phyloP scores from a whole-genome alignment of 2,113 vertebrate species.

The Nettapus auritus region DNA sequence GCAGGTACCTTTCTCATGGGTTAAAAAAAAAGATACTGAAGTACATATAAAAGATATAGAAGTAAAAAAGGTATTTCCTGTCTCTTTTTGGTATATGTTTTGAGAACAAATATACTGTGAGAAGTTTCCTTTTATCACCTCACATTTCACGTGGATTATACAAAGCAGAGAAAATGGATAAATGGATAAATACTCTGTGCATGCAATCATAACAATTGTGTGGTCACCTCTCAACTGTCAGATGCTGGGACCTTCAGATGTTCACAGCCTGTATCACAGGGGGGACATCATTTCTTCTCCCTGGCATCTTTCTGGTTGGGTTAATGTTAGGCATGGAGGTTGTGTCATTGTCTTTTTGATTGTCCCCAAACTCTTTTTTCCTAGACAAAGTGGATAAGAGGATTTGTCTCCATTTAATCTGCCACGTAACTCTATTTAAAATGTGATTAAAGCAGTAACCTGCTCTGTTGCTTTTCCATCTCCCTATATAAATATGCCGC shows the following conservation, averaged over 20 bases:
- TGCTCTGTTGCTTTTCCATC: not conserved
- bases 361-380: not conserved
- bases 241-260: not conserved
- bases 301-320: not conserved
- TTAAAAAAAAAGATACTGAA: not conserved
- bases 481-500: not conserved
- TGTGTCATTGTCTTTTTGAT: not conserved
- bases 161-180: not conserved
- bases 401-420: not conserved
- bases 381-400: not conserved
- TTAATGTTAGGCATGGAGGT: not conserved
- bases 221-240: not conserved
- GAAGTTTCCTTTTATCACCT: not conserved
- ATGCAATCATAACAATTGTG: not conserved
- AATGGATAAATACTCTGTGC: not conserved
- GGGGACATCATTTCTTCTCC: not conserved
- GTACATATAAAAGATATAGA: not conserved
- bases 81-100: not conserved
- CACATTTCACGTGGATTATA: not conserved
- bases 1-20: not conserved
- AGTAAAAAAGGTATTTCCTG: not conserved
- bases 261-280: not conserved
- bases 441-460: not conserved
- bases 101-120: not conserved
- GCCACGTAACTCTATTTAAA: not conserved